Base-by-base conservation (phyloP, 2,113 vertebrate genomes). In the Pardalotus punctatus region DNA sequence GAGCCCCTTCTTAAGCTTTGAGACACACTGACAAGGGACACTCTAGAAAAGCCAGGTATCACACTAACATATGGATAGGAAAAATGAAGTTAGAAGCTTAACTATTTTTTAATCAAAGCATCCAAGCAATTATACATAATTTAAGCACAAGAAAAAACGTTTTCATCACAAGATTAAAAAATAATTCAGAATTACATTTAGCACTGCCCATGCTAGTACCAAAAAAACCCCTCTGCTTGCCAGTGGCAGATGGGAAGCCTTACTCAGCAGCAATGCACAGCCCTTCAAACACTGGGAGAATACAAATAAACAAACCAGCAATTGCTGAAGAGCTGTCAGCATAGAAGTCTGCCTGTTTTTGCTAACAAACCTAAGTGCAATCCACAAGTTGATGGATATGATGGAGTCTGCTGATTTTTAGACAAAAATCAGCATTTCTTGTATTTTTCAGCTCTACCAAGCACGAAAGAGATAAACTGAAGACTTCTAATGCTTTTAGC, bases 181-280 rank as follows among this genome's bases (percentile, higher is more conserved):
- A 67, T 33, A 87, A 61, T 50, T 81, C 51, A 70, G 35, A 76
- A 81, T 23, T 82, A 20, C 22, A 85, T 47, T 93, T 56, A 83
- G 50, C n/a, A 38, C 35, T 70, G 71, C 38, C 42, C 58, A 48
- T 61, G 45, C 38, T 25, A 40, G 43, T 4, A 86, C 50, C 74
- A 51, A 85, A 81, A 81, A 45, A 87, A 14, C 1, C 24, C 57
- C 45, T 87, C 35, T 25, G 60, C 87, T 38, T 92, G 42, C 71
- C 90, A 90, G 57, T 62, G 42, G 85, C 94, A 95, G 90, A 96
- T 90, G 94, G 93, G 79, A 88, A 95, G 76, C 79, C 71, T 93
- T 86, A 86, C 81, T 85, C 88, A 73, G 90, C 80, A 93, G 73
- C 83, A 81, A 81, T 1, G 11, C 43, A 60, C 74, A 88, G 51